Conservation (phyloP, 2,888 invertebrate species). For the Stenurella melanura region DNA sequence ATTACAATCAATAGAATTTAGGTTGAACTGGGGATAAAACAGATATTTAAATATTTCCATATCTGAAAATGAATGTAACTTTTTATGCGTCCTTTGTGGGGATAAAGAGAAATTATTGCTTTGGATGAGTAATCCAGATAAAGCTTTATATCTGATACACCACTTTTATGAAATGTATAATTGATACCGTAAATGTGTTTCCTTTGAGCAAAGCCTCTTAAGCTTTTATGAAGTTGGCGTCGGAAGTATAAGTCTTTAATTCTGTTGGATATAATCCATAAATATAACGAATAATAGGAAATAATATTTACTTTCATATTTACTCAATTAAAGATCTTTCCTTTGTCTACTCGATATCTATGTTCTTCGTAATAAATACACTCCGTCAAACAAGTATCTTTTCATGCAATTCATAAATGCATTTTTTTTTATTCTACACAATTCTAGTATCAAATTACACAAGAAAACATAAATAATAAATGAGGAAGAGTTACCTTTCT, state of each 20-base stretch:
- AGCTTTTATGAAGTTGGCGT: slow-evolving; percentile 7
- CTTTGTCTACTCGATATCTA: too few relatives aligned
- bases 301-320: not conserved
- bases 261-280: not conserved
- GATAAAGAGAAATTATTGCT: not conserved
- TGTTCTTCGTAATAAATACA: too few relatives aligned
- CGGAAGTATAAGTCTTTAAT: not conserved
- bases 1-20: not conserved
- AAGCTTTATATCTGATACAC: slow-evolving; percentile 1
- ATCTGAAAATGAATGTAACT: not conserved
- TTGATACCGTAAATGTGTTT: not conserved
- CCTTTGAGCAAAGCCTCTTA: not conserved
- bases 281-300: not conserved
- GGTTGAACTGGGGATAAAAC: not conserved
- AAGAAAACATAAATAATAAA: too few relatives aligned
- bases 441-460: too few relatives aligned
- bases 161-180: slow-evolving; percentile 2
- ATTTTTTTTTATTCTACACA: too few relatives aligned
- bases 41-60: slow-evolving; percentile 2
- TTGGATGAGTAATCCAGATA: slow-evolving; percentile 7
- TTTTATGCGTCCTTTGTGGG: not conserved
- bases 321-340: not conserved
- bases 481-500: too few relatives aligned
- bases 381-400: too few relatives aligned
- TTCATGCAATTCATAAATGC: too few relatives aligned